Percentiles rank a stretch among this genome's conserved stretches.
phyloP scores from a whole-genome alignment of 2,797 vertebrate species.

The Manis crassicaudata region DNA sequence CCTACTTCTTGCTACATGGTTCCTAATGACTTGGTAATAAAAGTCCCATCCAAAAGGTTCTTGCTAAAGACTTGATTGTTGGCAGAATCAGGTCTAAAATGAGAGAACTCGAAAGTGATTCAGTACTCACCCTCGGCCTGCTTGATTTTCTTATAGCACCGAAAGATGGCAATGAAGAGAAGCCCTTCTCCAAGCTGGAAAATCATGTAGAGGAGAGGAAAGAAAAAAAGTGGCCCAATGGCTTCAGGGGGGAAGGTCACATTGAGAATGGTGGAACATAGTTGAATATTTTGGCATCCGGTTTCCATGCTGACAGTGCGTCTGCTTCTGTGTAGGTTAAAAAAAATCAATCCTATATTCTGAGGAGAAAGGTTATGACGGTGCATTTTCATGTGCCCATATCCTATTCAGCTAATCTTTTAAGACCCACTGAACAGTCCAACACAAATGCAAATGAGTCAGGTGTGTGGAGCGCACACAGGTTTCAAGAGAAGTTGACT shows the following conservation, averaged over 20 bases:
- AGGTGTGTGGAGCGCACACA: not conserved
- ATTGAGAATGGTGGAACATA: slow-evolving; percentile 90
- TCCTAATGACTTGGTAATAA: not conserved
- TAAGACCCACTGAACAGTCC: too few relatives aligned
- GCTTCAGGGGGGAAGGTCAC: slow-evolving; percentile 86
- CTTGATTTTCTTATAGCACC: slow-evolving; percentile 84
- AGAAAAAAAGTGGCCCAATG: slow-evolving; percentile 90
- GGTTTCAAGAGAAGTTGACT: not conserved
- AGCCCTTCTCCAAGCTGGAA: slow-evolving; percentile 89
- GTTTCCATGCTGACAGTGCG: slow-evolving; percentile 91
- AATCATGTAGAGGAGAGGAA: slow-evolving; percentile 90
- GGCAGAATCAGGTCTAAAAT: not conserved
- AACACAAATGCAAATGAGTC: not conserved
- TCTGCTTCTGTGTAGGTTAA: slow-evolving; percentile 83
- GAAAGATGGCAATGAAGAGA: slow-evolving; percentile 86
- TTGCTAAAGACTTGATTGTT: not conserved
- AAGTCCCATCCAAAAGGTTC: not conserved
- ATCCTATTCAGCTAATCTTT: not conserved
- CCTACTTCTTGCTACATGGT: not conserved
- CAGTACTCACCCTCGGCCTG: slow-evolving; percentile 82
- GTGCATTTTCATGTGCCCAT: not conserved
- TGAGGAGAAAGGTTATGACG: not conserved
- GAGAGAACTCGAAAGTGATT: not conserved
- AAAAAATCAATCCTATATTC: not conserved
- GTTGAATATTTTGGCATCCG: slow-evolving; percentile 91